These are phyloP conservation scores for Hestina assimilis DNA, from an alignment of 1,140 invertebrate species.

Conservation along the genomic window DNA sequence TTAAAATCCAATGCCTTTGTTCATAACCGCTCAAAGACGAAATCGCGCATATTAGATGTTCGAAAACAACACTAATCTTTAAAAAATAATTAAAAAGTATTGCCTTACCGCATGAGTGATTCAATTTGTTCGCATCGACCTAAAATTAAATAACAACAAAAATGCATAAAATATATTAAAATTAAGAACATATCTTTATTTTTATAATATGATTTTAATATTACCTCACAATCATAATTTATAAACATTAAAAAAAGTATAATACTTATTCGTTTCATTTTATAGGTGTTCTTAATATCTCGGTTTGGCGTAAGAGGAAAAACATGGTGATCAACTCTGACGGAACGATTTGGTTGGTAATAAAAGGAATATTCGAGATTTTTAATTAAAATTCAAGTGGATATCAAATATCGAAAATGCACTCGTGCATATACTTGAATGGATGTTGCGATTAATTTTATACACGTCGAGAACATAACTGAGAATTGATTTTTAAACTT, in stretches of 20 bases:
- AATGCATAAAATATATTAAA: neutral
- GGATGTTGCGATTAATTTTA: conserved; percentile 18
- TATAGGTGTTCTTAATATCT: conserved; percentile 33
- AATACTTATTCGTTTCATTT: conserved; percentile 35
- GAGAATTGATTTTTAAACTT: neutral
- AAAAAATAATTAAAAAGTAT: conserved; percentile 1
- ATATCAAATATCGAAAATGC: conserved; percentile 10
- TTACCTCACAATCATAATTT: conserved; percentile 22
- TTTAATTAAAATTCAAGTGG: conserved; percentile 21
- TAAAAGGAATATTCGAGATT: conserved; percentile 33
- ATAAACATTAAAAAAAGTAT: conserved; percentile 9
- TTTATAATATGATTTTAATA: neutral
- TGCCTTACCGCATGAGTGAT: conserved; percentile 31
- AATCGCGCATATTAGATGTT: no score
- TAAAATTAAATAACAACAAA: conserved; percentile 18
- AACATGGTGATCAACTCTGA: conserved; percentile 29
- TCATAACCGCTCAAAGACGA: no score
- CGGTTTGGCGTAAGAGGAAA: conserved; percentile 24
- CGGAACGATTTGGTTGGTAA: conserved; percentile 36
- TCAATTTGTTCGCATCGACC: conserved; percentile 34
- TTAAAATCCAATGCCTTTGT: no score
- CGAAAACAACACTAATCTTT: no score
- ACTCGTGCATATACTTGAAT: conserved; percentile 12
- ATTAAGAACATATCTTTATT: conserved; percentile 8
- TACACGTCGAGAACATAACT: neutral